Conservation (phyloP, 53 echinoderm and acorn worm genomes). For the Astropecten irregularis region DNA sequence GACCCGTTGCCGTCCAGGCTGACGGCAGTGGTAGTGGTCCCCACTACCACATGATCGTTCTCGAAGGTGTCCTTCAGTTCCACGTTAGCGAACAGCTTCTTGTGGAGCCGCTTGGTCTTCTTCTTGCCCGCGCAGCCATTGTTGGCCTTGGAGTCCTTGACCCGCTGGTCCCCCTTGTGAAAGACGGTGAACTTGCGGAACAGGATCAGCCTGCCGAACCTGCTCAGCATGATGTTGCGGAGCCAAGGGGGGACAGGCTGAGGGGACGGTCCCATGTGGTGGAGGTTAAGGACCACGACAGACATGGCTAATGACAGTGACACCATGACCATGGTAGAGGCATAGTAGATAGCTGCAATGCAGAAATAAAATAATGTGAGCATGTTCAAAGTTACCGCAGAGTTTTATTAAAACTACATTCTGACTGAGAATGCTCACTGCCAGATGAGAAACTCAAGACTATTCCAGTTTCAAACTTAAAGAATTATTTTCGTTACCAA, state of each 20-base stretch:
- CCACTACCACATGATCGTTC: constrained; percentile 41
- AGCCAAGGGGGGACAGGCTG: constrained; percentile 89
- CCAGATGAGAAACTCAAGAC: too few species aligned
- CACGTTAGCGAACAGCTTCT: constrained; percentile 37
- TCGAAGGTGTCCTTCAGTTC: constrained; percentile 65
- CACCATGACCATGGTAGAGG: constrained; percentile 97
- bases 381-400: too few species aligned
- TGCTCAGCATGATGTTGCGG: constrained; percentile 78
- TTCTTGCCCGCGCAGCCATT: constrained; percentile 40
- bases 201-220: constrained; percentile 74
- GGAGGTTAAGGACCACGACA: constrained; percentile 94
- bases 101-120: constrained; percentile 20
- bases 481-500: too few species aligned
- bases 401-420: too few species aligned
- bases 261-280: constrained; percentile 87
- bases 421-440: too few species aligned
- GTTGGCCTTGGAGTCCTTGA: constrained; percentile 16
- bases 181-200: constrained; percentile 60
- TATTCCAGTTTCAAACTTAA: too few species aligned
- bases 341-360: constrained; percentile 90
- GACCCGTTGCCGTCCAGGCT: constrained; percentile 45
- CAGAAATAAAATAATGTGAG: neutral
- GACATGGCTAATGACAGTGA: constrained; percentile 94
- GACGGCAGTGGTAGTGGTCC: neutral
- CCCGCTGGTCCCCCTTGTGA: neutral